Evolutionary conservation across 1,140 invertebrate species (phyloP).

Genomic region (Vollenhovia emeryi): DNA sequence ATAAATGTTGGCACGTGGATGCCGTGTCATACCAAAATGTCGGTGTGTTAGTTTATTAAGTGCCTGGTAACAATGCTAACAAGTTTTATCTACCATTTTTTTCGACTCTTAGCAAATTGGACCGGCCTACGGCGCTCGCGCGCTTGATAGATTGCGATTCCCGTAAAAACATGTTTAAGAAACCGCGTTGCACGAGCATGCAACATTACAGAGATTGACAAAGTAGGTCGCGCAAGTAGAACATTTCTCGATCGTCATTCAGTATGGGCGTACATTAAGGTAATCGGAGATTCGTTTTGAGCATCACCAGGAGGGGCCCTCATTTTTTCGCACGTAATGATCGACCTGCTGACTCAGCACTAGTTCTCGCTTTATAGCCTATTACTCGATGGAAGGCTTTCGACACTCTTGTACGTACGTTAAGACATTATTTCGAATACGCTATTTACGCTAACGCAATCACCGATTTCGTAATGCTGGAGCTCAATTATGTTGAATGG

Average conservation of each 20-base stretch:
- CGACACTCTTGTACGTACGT: not conserved
- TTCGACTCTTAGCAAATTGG: not conserved
- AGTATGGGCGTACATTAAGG: conserved; percentile 15
- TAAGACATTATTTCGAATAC: conserved; percentile 11
- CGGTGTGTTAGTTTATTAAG: not conserved
- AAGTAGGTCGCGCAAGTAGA: conserved; percentile 32
- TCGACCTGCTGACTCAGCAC: conserved; percentile 29
- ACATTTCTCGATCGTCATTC: conserved; percentile 29
- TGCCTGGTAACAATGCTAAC: not conserved
- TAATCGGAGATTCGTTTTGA: conserved; percentile 44
- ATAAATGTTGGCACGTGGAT: not conserved
- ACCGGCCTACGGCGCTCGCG: not conserved
- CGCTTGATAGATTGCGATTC: conserved; percentile 26
- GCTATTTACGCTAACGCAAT: conserved; percentile 1
- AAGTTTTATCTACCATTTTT: not conserved
- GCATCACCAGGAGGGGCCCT: not conserved
- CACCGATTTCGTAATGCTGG: not conserved
- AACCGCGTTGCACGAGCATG: conserved; percentile 26
- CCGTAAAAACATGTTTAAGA: conserved; percentile 16
- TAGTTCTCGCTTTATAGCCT: conserved; percentile 7
- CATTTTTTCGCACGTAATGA: not conserved
- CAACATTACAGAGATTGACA: conserved; percentile 37
- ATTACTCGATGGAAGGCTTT: not conserved
- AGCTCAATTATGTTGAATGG: not conserved
- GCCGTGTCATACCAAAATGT: not conserved